Evolutionary conservation across 1,140 invertebrate genomes (phyloP).

Genomic region (Drosophila fuyamai): DNA sequence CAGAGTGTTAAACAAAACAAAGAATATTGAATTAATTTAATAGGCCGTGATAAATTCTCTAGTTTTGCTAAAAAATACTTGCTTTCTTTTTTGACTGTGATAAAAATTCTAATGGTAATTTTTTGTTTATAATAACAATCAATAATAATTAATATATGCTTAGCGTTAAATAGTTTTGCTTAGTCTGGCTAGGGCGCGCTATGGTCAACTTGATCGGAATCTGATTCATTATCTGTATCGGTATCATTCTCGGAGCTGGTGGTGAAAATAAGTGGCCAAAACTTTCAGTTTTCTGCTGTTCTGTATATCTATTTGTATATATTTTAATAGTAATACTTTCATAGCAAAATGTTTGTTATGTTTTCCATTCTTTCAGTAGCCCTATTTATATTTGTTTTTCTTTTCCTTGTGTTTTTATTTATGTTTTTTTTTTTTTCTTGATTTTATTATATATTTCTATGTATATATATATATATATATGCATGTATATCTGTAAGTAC

Average conservation of each 20-base stretch:
- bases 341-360: slow-evolving; percentile 63
- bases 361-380: slow-evolving; percentile 48
- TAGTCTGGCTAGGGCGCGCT: slow-evolving; percentile 58
- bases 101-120: slow-evolving; percentile 48
- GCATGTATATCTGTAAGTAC: slow-evolving; percentile 77
- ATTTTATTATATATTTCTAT: slow-evolving; percentile 45
- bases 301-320: slow-evolving; percentile 54
- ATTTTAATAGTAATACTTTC: slow-evolving; percentile 57
- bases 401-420: slow-evolving; percentile 44
- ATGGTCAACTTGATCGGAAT: slow-evolving; percentile 56
- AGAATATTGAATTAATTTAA: slow-evolving; percentile 21
- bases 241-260: slow-evolving; percentile 44
- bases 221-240: slow-evolving; percentile 20
- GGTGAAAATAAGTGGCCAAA: slow-evolving; percentile 59
- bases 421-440: slow-evolving; percentile 30
- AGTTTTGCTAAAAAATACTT: slow-evolving; percentile 54
- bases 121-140: slow-evolving; percentile 34
- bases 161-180: slow-evolving; percentile 42
- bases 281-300: slow-evolving; percentile 40
- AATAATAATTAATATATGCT: slow-evolving; percentile 38
- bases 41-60: slow-evolving; percentile 45
- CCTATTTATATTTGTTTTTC: slow-evolving; percentile 53
- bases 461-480: slow-evolving; percentile 58
- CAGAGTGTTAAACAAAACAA: slow-evolving; percentile 29
- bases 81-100: slow-evolving; percentile 18